phyloP scores from a whole-genome alignment of 2,888 invertebrate species.

The Meiosimyza decipiens region DNA sequence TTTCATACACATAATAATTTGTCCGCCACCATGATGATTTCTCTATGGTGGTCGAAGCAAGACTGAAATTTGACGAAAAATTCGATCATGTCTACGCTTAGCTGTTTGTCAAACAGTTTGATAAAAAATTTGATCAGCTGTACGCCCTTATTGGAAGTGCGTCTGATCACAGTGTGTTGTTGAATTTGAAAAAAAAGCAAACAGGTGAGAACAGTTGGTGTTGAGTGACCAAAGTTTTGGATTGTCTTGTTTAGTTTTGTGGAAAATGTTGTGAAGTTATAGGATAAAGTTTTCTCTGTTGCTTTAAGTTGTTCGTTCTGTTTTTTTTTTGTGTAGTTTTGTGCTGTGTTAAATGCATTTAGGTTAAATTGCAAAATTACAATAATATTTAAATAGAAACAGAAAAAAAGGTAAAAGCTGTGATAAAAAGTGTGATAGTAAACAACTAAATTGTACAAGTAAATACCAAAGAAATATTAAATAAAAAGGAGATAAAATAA shows the following conservation, averaged over 20 bases:
- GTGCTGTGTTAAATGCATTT: conserved; percentile 10
- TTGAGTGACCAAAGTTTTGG: no score
- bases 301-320: conserved; percentile 35
- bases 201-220: no score
- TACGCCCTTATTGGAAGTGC: no score
- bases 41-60: no score
- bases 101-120: no score
- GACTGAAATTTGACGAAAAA: no score
- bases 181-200: no score
- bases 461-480: background rate
- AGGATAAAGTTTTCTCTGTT: conserved; percentile 42
- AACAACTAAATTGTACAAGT: background rate
- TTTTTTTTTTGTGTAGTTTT: conserved; percentile 26
- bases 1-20: no score
- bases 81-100: no score
- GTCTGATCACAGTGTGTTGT: no score
- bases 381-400: background rate
- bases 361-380: conserved; percentile 25
- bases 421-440: background rate
- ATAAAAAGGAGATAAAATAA: background rate
- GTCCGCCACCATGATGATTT: no score
- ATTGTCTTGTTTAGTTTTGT: conserved; percentile 48
- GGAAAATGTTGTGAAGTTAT: conserved; percentile 57
- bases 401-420: conserved; percentile 6
- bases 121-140: no score